A percentile compares a stretch with the other conserved stretches of the same genome.
phyloP scores from a whole-genome alignment of 2,113 vertebrate genomes.

The rat (Rattus norvegicus) region DNA sequence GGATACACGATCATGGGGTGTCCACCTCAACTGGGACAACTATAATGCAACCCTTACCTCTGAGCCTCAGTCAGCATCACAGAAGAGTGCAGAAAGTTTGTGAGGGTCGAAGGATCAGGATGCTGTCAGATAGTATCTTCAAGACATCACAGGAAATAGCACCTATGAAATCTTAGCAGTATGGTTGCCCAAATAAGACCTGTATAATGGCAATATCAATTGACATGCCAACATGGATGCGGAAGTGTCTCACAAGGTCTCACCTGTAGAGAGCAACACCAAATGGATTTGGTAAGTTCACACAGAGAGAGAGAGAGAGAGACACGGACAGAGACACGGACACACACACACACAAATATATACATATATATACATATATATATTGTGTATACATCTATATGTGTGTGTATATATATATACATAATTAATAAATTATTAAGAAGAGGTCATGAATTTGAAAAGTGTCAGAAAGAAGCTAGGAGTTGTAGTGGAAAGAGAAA shows the following conservation, averaged over 20 bases:
- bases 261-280: neutral
- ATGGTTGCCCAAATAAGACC: neutral
- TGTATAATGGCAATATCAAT: neutral
- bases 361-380: neutral
- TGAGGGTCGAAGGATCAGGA: neutral
- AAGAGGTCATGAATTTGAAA: neutral
- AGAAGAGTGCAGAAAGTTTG: neutral
- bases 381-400: neutral
- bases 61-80: neutral
- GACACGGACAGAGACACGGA: no score
- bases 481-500: neutral
- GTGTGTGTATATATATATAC: neutral
- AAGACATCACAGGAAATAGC: neutral
- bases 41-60: neutral
- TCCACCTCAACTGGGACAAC: neutral
- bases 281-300: neutral
- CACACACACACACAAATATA: neutral
- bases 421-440: neutral
- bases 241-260: neutral
- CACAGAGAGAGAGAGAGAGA: neutral
- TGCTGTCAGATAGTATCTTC: neutral
- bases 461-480: neutral
- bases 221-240: neutral
- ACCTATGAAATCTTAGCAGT: neutral
- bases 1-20: neutral